These are phyloP conservation scores for Sebastes melanostomus DNA, from an alignment of 2,797 vertebrate species.

Conservation along the genomic window DNA sequence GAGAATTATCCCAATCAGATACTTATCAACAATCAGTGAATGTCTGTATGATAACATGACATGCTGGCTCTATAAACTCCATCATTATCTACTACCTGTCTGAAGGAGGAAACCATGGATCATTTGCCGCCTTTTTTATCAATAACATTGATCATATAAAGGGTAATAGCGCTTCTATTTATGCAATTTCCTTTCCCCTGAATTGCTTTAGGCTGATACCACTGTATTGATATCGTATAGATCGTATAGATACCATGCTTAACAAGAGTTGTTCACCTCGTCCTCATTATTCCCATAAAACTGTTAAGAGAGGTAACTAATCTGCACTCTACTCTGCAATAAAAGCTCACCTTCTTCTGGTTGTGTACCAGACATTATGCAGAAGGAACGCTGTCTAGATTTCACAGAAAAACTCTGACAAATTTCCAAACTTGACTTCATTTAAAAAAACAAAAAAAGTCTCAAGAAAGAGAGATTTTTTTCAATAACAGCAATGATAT, in stretches of 20 bases:
- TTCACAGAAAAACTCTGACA: not conserved
- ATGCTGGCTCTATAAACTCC: not conserved
- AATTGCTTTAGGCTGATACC: not conserved
- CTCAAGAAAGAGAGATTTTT: not conserved
- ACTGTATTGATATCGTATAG: not conserved
- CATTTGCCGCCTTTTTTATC: not conserved
- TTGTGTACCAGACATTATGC: not conserved
- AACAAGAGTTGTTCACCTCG: not conserved
- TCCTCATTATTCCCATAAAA: not conserved
- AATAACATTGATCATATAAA: not conserved
- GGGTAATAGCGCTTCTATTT: not conserved
- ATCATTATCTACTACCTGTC: not conserved
- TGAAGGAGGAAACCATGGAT: not conserved
- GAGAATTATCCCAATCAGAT: not conserved
- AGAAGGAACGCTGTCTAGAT: not conserved
- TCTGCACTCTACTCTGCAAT: not conserved
- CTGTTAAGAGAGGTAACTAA: not conserved
- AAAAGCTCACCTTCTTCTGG: not conserved
- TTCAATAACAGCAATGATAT: not conserved
- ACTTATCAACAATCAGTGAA: not conserved
- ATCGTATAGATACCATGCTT: not conserved
- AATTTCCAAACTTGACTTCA: too few relatives aligned
- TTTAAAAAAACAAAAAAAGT: not conserved
- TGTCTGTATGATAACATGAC: not conserved
- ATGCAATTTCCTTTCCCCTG: not conserved